These are phyloP conservation scores for Rotaria magnacalcarata DNA, from an alignment of 2,888 invertebrate genomes.

Conservation along the genomic window DNA sequence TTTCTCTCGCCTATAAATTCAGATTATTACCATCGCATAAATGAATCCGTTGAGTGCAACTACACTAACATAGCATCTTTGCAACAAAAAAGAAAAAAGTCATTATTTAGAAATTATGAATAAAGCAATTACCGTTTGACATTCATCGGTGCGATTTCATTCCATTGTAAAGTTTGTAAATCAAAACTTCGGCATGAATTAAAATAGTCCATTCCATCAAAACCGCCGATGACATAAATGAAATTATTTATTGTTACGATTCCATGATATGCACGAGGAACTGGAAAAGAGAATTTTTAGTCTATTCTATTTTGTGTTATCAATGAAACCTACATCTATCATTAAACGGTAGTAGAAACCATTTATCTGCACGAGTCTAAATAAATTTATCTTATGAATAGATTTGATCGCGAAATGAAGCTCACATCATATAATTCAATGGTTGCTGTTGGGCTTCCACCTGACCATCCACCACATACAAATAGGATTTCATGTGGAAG, in stretches of 20 bases:
- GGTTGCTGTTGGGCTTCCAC: conserved; percentile 74
- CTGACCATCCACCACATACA: conserved; percentile 64
- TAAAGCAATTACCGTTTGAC: conserved; percentile 64
- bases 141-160: conserved; percentile 81
- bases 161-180: conserved; percentile 77
- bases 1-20: not conserved
- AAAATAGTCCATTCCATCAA: conserved; percentile 80
- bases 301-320: conserved; percentile 47
- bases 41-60: conserved; percentile 71
- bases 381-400: not conserved
- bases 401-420: not conserved
- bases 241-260: conserved; percentile 77
- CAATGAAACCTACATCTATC: conserved; percentile 11
- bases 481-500: conserved; percentile 64
- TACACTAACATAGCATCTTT: conserved; percentile 80
- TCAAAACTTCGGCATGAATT: conserved; percentile 81
- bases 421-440: conserved; percentile 56
- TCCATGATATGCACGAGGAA: conserved; percentile 86
- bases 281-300: conserved; percentile 54
- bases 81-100: not conserved
- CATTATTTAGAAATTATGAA: not conserved
- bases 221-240: conserved; percentile 84
- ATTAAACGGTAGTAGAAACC: conserved; percentile 50
- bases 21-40: conserved; percentile 54
- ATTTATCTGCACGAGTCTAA: conserved; percentile 55